Percentiles rank a stretch among this genome's conserved stretches.
Evolutionary conservation across 1,140 invertebrate genomes (phyloP).

Genomic region (Hycleus phaleratus): DNA sequence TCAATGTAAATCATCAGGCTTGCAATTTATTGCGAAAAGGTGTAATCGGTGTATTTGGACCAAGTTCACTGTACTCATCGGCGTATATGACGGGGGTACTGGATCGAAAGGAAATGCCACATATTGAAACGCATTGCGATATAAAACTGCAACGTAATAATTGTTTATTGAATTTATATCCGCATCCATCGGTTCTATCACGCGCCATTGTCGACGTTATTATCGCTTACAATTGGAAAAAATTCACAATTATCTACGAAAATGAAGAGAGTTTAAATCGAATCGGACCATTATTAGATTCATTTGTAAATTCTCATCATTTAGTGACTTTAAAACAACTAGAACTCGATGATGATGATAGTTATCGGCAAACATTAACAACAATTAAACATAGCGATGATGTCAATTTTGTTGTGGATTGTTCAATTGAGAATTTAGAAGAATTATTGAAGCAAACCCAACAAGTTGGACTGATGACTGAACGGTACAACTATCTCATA

Average conservation of each 20-base stretch:
- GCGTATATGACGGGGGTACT: constrained; percentile 78
- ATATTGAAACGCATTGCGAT: constrained; percentile 69
- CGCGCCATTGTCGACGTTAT: constrained; percentile 66
- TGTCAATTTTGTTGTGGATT: constrained; percentile 70
- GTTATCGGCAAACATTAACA: constrained; percentile 50
- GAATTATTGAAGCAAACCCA: constrained; percentile 63
- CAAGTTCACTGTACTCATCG: constrained; percentile 55
- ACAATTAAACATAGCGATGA: constrained; percentile 55
- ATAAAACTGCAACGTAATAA: constrained; percentile 51
- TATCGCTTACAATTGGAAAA: constrained; percentile 63
- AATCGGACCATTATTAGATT: constrained; percentile 67
- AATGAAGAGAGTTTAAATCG: constrained; percentile 64
- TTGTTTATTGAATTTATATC: constrained; percentile 73
- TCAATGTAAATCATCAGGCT: constrained; percentile 39
- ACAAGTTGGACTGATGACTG: constrained; percentile 77
- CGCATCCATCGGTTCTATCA: constrained; percentile 63
- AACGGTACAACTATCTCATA: constrained; percentile 67
- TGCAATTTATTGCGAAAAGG: constrained; percentile 47
- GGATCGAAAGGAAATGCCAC: constrained; percentile 81
- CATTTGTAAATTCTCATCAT: constrained; percentile 50
- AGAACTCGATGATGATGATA: constrained; percentile 43
- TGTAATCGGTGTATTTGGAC: constrained; percentile 75
- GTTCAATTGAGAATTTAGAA: constrained; percentile 56
- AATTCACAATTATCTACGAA: constrained; percentile 82
- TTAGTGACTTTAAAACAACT: constrained; percentile 53